Conservation (phyloP, 2,113 vertebrate genomes). For the Saccopteryx leptura region DNA sequence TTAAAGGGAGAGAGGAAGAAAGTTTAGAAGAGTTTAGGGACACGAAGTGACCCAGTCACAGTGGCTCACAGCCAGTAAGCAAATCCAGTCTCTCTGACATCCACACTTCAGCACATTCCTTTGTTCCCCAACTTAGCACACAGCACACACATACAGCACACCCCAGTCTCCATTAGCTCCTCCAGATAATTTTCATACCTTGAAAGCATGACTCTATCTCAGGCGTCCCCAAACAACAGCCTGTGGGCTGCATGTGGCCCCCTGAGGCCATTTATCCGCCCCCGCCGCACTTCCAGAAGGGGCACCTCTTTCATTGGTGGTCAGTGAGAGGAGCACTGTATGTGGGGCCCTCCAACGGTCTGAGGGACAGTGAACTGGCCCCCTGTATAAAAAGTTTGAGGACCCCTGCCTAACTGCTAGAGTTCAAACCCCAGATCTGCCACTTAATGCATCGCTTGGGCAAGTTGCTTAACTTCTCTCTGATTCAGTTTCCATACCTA, state of each 20-base stretch:
- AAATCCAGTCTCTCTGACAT: not conserved
- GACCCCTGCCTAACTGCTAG: not conserved
- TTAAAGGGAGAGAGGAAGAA: not conserved
- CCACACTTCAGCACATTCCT: not conserved
- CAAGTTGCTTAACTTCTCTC: not conserved
- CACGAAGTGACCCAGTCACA: not conserved
- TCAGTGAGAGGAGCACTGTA: too few relatives aligned
- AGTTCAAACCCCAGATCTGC: not conserved
- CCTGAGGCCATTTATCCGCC: too few relatives aligned
- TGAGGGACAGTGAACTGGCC: too few relatives aligned
- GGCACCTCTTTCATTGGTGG: too few relatives aligned
- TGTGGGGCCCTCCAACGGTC: too few relatives aligned
- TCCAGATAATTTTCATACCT: not conserved
- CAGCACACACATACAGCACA: not conserved
- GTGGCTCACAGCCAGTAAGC: not conserved
- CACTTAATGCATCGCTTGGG: not conserved
- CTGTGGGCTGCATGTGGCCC: too few relatives aligned
- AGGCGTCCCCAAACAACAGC: too few relatives aligned
- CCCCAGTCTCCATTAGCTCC: not conserved
- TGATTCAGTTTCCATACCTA: not conserved
- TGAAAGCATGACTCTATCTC: not conserved
- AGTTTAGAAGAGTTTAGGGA: not conserved
- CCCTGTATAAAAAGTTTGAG: too few relatives aligned
- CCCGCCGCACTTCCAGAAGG: too few relatives aligned
- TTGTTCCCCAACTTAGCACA: not conserved